A percentile compares a stretch with the other conserved stretches of the same genome.
Conservation (phyloP, 2,888 invertebrate species). For the Phaonia tiefii region DNA sequence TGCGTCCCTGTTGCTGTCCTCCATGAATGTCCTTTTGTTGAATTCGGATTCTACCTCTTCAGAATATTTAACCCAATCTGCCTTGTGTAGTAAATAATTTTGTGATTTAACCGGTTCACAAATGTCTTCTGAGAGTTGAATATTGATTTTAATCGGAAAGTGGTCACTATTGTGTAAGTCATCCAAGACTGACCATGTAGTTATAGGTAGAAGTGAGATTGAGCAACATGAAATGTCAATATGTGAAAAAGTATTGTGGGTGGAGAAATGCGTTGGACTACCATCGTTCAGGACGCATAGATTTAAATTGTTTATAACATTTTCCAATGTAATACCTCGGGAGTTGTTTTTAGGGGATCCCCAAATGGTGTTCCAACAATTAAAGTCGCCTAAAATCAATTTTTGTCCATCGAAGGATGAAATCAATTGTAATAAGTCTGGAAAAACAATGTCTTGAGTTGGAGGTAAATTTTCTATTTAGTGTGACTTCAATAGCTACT, state of each 20-base stretch:
- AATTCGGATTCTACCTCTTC: neutral
- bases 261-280: constrained; percentile 32
- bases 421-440: neutral
- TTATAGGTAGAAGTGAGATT: neutral
- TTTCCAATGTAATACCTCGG: constrained; percentile 12
- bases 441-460: neutral
- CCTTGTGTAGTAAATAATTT: neutral
- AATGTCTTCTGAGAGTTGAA: too few species aligned
- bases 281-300: constrained; percentile 27
- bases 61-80: neutral
- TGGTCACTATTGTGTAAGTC: constrained; percentile 33
- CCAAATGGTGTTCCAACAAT: constrained; percentile 29
- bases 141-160: neutral
- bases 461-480: too few species aligned
- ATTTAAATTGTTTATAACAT: constrained; percentile 8
- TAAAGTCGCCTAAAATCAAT: constrained; percentile 12
- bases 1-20: constrained; percentile 7
- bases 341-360: constrained; percentile 13
- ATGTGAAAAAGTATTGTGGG: constrained; percentile 5
- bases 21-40: neutral
- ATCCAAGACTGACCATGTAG: neutral
- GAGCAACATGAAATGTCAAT: constrained; percentile 24
- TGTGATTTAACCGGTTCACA: too few species aligned
- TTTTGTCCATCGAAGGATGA: neutral
- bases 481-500: too few species aligned